Evolutionary conservation across 2,113 vertebrate species (phyloP), one percentile per base, ranked within the genome.

Genomic region (Baryphthengus martii): DNA sequence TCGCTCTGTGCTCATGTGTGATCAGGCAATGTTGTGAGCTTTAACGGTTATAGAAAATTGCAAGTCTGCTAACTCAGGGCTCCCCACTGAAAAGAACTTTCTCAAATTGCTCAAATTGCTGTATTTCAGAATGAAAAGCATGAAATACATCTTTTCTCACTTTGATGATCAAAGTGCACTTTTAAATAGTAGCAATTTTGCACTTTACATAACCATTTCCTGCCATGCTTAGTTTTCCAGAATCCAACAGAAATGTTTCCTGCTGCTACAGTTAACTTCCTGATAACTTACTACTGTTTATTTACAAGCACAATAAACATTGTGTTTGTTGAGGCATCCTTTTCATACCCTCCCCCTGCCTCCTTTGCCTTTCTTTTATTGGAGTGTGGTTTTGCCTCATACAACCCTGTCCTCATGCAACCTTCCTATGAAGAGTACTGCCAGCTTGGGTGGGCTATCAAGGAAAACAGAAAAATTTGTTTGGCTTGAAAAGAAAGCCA

Each of bases 181-280:
- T 94, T 80, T 86, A 93, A 95, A 86, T 90, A 90, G 79, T 40
- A 93, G 79, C 59, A 77, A 56, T 86, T 92, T 91, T 89, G 62
- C 35, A 50, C 53, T 91, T 92, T 67, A 78, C 5, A 6, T 91
- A 94, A 91, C 53, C 0, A 4, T 92, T 97, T 93, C 84, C 92
- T 96, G 62, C 45, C 21, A 31, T 35, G 37, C 42, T 52, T 86
- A 39, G 17, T 23, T 90, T 93, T 94, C 81, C 96, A 93, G 86
- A 93, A 84, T 86, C 59, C 5, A 1, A 81, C 65, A 86, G 70
- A 74, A 89, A 50, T 3, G 28, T 95, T 95, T 94, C 90, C 89
- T 95, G 86, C 92, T 89, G 88, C 90, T 81, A 61, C 4, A 4
- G 65, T 88, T 82, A 85, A 79, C n/a, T 88, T 83, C 56, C 67